These are phyloP conservation scores for Odobenus rosmarus DNA, from an alignment of 2,113 vertebrate genomes.

Conservation along the genomic window DNA sequence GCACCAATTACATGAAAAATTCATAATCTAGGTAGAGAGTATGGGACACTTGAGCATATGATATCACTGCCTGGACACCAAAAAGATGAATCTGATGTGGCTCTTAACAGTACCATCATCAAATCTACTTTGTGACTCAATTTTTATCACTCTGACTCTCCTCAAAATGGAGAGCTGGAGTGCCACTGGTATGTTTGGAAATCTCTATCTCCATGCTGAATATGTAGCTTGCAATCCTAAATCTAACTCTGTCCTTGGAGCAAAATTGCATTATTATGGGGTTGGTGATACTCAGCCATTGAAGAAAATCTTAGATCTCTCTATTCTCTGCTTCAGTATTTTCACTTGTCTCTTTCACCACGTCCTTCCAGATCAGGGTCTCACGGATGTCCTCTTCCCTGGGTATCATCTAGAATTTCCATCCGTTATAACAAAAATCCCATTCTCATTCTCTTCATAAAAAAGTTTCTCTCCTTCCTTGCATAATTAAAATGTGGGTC, in stretches of 20 bases:
- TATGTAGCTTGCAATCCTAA: not conserved
- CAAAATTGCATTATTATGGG: not conserved
- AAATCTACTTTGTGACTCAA: not conserved
- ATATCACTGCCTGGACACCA: not conserved
- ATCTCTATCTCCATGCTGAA: not conserved
- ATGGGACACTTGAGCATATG: rapidly evolving
- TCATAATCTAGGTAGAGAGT: not conserved
- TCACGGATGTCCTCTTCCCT: not conserved
- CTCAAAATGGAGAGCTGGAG: not conserved
- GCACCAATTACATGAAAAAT: not conserved
- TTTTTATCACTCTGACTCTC: not conserved
- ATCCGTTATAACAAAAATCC: not conserved
- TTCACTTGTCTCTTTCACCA: not conserved
- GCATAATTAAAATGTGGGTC: not conserved
- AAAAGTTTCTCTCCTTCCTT: not conserved
- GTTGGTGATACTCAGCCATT: not conserved
- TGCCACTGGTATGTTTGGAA: rapidly evolving
- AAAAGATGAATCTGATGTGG: not conserved
- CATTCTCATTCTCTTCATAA: not conserved
- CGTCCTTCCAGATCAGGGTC: not conserved
- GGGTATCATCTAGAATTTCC: not conserved
- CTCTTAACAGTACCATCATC: not conserved
- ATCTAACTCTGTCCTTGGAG: not conserved
- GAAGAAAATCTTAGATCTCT: not conserved
- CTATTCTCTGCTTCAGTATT: not conserved